A percentile compares a stretch with the other conserved stretches of the same genome.
Conservation (phyloP, 2,113 vertebrate species). For the Laterallus jamaicensis region DNA sequence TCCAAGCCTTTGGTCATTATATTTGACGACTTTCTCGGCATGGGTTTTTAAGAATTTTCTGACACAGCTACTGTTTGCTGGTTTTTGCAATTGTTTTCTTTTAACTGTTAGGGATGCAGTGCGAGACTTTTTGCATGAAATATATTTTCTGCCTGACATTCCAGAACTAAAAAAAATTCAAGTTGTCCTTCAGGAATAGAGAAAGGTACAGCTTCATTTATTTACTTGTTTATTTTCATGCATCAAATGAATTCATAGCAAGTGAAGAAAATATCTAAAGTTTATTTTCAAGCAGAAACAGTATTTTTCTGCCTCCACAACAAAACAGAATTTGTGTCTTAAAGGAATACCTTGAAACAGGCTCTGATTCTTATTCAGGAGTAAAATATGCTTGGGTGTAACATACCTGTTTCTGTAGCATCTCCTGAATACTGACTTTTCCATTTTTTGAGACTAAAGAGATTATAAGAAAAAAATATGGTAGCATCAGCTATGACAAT, state of each 20-base stretch:
- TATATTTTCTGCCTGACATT: too few species aligned
- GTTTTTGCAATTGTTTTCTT: too few species aligned
- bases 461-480: not conserved
- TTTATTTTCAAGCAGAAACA: not conserved
- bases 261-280: not conserved
- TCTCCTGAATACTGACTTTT: not conserved
- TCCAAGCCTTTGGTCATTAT: too few species aligned
- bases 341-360: not conserved
- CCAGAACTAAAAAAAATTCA: too few species aligned
- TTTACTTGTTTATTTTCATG: not conserved
- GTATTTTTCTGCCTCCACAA: not conserved
- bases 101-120: too few species aligned
- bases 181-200: conserved; percentile 90
- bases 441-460: not conserved
- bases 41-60: too few species aligned
- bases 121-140: too few species aligned
- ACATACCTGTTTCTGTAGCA: not conserved
- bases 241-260: not conserved
- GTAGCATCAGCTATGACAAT: too few species aligned
- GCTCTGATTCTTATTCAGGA: not conserved
- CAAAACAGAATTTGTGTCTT: not conserved
- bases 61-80: too few species aligned
- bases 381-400: not conserved
- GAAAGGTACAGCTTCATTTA: conserved; percentile 82
- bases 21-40: too few species aligned